These are phyloP conservation scores for Drosophila meridiana DNA, from an alignment of 2,888 invertebrate genomes.

Conservation along the genomic window DNA sequence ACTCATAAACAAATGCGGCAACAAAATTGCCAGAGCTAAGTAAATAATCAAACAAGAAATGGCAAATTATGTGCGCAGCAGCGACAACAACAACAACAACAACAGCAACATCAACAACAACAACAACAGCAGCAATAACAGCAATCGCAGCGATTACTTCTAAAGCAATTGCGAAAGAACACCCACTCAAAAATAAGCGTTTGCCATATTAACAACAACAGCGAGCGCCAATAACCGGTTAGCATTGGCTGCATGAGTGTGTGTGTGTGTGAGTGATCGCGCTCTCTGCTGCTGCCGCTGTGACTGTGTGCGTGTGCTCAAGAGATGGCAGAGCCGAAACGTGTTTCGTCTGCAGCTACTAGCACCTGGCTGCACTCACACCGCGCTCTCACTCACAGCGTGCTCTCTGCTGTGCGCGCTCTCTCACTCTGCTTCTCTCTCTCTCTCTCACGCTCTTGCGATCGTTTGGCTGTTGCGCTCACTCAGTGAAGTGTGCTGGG, in stretches of 20 bases:
- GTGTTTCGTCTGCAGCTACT: slow-evolving; percentile 55
- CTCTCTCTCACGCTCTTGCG: slow-evolving; percentile 7
- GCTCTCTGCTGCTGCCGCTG: slow-evolving; percentile 31
- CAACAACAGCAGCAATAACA: slow-evolving; percentile 29
- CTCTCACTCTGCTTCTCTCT: background rate
- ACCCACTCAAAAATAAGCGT: slow-evolving; percentile 76
- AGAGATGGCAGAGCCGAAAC: slow-evolving; percentile 45
- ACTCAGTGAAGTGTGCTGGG: slow-evolving; percentile 5
- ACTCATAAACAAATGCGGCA: slow-evolving; percentile 52
- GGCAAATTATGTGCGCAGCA: slow-evolving; percentile 55
- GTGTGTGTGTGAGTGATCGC: slow-evolving; percentile 34
- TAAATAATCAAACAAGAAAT: slow-evolving; percentile 67
- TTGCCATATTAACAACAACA: slow-evolving; percentile 63
- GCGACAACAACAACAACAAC: slow-evolving; percentile 20
- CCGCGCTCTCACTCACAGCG: slow-evolving; percentile 15
- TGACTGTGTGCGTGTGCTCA: slow-evolving; percentile 21
- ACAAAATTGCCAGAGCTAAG: slow-evolving; percentile 44
- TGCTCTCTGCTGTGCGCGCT: background rate
- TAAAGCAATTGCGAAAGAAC: slow-evolving; percentile 63
- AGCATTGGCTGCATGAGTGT: slow-evolving; percentile 4
- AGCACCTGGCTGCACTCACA: slow-evolving; percentile 35
- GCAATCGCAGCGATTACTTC: slow-evolving; percentile 44
- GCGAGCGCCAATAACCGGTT: slow-evolving; percentile 74
- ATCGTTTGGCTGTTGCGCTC: slow-evolving; percentile 33
- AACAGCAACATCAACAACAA: slow-evolving; percentile 25